A percentile compares a stretch with the other conserved stretches of the same genome.
phyloP scores from a whole-genome alignment of 2,113 vertebrate genomes.

The Ceuthmochares aereus region DNA sequence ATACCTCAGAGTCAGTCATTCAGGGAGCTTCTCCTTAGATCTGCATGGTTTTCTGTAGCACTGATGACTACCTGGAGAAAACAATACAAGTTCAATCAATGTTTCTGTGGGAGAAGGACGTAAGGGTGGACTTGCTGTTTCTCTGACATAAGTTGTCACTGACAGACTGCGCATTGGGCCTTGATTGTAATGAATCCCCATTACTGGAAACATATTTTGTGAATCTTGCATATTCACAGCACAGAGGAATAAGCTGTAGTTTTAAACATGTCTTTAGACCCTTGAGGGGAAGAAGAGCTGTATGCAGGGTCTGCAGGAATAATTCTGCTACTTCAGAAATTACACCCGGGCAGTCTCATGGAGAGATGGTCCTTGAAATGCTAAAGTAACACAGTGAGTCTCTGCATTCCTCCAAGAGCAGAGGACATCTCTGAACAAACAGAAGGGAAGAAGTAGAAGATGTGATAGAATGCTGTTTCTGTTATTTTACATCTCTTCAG shows the following conservation, averaged over 20 bases:
- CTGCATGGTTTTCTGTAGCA: neutral
- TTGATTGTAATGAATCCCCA: neutral
- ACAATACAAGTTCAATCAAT: neutral
- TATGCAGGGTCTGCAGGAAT: neutral
- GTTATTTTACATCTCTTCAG: neutral
- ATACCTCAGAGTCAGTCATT: neutral
- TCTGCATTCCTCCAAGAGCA: conserved; percentile 2
- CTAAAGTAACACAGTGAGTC: neutral
- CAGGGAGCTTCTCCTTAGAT: neutral
- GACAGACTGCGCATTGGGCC: neutral
- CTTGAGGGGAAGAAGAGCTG: neutral
- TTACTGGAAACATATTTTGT: neutral
- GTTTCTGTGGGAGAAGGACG: neutral
- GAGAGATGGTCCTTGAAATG: neutral
- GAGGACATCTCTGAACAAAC: neutral
- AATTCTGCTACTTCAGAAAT: neutral
- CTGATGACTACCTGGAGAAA: neutral
- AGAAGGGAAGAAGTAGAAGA: neutral
- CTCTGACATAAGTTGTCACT: neutral
- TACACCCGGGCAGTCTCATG: neutral
- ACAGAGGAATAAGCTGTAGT: neutral
- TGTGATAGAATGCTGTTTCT: neutral
- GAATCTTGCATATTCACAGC: neutral
- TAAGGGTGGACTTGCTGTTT: neutral
- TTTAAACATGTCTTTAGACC: neutral